Base-by-base conservation (phyloP, 2,113 vertebrate genomes). In the Sakesphorus luctuosus region DNA sequence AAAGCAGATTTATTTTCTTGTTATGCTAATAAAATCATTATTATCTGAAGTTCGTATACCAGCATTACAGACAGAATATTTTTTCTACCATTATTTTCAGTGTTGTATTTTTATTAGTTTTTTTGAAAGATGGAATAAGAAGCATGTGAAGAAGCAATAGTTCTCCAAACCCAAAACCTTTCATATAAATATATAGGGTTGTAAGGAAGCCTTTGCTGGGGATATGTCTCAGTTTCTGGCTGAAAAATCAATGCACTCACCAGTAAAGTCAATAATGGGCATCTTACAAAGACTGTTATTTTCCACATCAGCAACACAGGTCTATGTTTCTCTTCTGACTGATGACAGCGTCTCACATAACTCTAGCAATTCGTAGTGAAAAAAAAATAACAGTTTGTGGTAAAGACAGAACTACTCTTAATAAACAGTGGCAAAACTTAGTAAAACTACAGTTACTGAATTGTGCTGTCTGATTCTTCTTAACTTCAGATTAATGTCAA, bases 241-340 rank as follows among this genome's bases (percentile, higher is more conserved):
- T 72, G 18, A 49, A 87, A 89, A 50, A 62, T 0, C 29, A 47
- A 23, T 20, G 33, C 24, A 36, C 10, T 10, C 11, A 15, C 5
- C 19, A 40, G 18, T 24, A 66, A 5, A 24, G 12, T 19, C 33
- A 61, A 33, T 18, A 82, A 9, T 0, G 1, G 25, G 21, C 21
- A 58, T 9, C 20, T 79, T 61, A 31, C 16, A n/a, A 79, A 52
- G 33, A 36, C 18, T 3, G 3, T 20, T 47, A 26, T 18, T 58
- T 31, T 62, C 8, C n/a, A 44, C n/a, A 31, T 58, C 36, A 62
- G 35, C 28, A 76, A 6, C 12, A 43, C 2, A 0, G 0, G 5
- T 21, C 23, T 65, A 4, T n/a, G 31, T n/a, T 52, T 84, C 47
- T 80, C 52, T 71, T 31, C 47, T 58, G 25, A 50, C 33, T 29